A percentile compares a stretch with the other conserved stretches of the same genome.
Conservation (phyloP, 2,113 vertebrate genomes). For the Perca schrenkii region DNA sequence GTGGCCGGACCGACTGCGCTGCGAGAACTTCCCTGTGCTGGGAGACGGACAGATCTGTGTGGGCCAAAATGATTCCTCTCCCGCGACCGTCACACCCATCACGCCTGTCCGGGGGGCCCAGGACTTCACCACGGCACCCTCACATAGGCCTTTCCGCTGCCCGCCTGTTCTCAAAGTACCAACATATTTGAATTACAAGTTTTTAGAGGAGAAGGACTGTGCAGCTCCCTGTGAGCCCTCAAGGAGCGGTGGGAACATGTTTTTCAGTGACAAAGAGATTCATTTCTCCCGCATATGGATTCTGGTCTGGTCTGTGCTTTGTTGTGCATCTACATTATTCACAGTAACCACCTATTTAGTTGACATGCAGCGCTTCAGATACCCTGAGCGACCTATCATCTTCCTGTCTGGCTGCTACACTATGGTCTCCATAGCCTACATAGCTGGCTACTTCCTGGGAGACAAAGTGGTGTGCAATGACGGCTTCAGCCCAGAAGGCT, state of each 20-base stretch:
- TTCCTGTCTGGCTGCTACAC: constrained; percentile 98
- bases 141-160: constrained; percentile 89
- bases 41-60: constrained; percentile 95
- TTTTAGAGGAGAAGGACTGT: constrained; percentile 93
- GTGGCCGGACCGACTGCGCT: constrained; percentile 94
- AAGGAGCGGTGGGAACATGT: constrained; percentile 92
- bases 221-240: constrained; percentile 94
- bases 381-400: constrained; percentile 97
- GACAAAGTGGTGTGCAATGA: constrained; percentile 95
- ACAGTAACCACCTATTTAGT: constrained; percentile 97
- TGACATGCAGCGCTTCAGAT: constrained; percentile 98
- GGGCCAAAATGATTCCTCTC: constrained; percentile 92
- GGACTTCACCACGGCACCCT: constrained; percentile 48
- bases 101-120: constrained; percentile 79
- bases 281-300: constrained; percentile 97
- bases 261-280: constrained; percentile 95
- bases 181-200: constrained; percentile 94
- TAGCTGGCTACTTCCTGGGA: constrained; percentile 94
- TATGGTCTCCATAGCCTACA: constrained; percentile 98
- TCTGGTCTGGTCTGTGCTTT: constrained; percentile 95
- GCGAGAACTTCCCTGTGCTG: constrained; percentile 95
- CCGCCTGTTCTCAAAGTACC: constrained; percentile 91
- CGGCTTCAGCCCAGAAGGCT: constrained; percentile 90
- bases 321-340: constrained; percentile 96
- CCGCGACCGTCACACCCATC: constrained; percentile 88